phyloP scores from a whole-genome alignment of 1,140 invertebrate genomes.

The Drosophila carrolli region DNA sequence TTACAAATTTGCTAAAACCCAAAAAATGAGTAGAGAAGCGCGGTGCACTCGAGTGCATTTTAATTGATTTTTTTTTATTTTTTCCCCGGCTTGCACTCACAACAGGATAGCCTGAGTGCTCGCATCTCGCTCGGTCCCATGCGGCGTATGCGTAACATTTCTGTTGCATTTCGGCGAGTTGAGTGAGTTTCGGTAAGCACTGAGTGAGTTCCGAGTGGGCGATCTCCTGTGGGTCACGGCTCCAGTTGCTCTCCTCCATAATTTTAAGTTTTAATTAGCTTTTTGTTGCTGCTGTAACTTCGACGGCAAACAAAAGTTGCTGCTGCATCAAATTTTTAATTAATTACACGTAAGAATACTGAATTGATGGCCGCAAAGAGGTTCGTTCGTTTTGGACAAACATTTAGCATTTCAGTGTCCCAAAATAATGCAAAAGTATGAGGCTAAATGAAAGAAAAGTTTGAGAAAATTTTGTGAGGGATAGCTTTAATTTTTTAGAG shows the following conservation, averaged over 20 bases:
- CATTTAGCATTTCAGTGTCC: constrained; percentile 68
- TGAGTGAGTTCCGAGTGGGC: constrained; percentile 14
- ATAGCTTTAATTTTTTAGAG: constrained; percentile 34
- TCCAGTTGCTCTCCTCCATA: constrained; percentile 37
- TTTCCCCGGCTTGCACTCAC: constrained; percentile 20
- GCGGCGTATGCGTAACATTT: constrained; percentile 78
- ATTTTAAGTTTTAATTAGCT: constrained; percentile 79
- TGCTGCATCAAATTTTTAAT: constrained; percentile 75
- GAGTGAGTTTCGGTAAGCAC: constrained; percentile 32
- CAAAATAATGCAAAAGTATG: constrained; percentile 38
- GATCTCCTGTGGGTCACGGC: constrained; percentile 61
- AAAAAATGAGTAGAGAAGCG: constrained; percentile 31
- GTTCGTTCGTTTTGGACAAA: constrained; percentile 56
- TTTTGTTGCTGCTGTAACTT: constrained; percentile 63
- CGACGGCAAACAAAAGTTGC: constrained; percentile 60
- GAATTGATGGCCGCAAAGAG: constrained; percentile 27
- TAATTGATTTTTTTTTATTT: constrained; percentile 75
- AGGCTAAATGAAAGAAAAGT: constrained; percentile 34
- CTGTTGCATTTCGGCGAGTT: constrained; percentile 52
- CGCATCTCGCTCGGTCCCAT: constrained; percentile 48
- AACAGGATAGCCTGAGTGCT: constrained; percentile 6
- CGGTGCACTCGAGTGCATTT: constrained; percentile 75
- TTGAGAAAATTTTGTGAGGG: constrained; percentile 62
- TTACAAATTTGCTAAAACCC: constrained; percentile 63
- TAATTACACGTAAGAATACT: constrained; percentile 74